A percentile compares a stretch with the other conserved stretches of the same genome.
Conservation (phyloP, 2,888 invertebrate genomes). For the Cinara cedri region DNA sequence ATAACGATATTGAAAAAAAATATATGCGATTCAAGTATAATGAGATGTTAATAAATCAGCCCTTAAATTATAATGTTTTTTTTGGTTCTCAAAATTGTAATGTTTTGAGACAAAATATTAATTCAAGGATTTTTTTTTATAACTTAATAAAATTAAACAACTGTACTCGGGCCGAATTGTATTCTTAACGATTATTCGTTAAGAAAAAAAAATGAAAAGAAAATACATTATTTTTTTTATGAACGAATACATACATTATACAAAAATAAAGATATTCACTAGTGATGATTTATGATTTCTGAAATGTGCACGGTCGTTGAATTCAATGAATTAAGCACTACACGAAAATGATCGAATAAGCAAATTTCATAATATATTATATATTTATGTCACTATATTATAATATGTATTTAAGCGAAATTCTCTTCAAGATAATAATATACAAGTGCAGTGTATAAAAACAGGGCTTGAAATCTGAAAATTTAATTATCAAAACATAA, state of each 20-base stretch:
- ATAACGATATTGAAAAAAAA: too few relatives aligned
- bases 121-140: neutral
- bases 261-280: neutral
- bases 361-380: neutral
- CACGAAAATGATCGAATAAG: neutral
- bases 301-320: neutral
- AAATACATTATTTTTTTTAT: neutral
- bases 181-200: too few relatives aligned
- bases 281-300: neutral
- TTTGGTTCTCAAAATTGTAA: too few relatives aligned
- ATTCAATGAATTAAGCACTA: neutral
- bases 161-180: too few relatives aligned
- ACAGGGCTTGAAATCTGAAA: too few relatives aligned
- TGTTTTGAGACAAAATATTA: too few relatives aligned
- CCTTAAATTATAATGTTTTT: too few relatives aligned
- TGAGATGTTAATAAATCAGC: too few relatives aligned
- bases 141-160: neutral
- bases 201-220: constrained; percentile 1
- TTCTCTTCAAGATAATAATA: neutral
- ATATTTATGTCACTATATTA: neutral
- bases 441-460: neutral
- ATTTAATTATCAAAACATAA: too few relatives aligned
- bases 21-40: too few relatives aligned
- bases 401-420: neutral
- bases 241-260: too few relatives aligned